Evolutionary conservation across 2,113 vertebrate species (phyloP), one percentile per base, ranked within the genome.

Genomic region (Meles meles): DNA sequence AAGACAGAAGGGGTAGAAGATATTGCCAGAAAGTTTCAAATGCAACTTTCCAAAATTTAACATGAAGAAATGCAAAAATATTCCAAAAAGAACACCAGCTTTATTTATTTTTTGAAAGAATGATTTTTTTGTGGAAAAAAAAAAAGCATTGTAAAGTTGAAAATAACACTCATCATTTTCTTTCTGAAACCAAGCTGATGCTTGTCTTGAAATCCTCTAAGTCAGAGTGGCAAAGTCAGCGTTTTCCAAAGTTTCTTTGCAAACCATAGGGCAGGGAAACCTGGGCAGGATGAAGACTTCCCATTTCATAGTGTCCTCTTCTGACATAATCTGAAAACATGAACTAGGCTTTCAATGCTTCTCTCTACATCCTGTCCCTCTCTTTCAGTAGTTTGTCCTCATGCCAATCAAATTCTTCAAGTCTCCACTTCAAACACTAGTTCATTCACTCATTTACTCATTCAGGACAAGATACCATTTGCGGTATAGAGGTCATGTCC

Each of bases 161-260:
- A 97, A 95, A 96, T 89, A 98, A 96, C 77, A 98, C 76, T 74
- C 63, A 76, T 92, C 37, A 94, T 71, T 88, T 88, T 96, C 61
- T 63, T 96, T 97, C 95, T 94, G 84, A 94, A 97, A 92, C 47
- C 25, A 49, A 98, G 97, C 90, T 96, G 90, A 69, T 93, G 98
- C 97, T 98, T 97, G 97, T 96, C 95, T 95, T 89, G 93, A 98
- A 96, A 96, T 95, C 69, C 96, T 97, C 72, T 92, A 95, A 59
- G 88, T 91, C 61, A 95, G 88, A 94, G 8, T 47, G 84, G 88
- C 85, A 42, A 72, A 7, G 83, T 96, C 97, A 96, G 92, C 4
- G 79, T 96, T 82, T 94, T 94, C 96, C 94, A 82, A 97, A 97
- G 93, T 96, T 98, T 65, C 95, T 95, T 95, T 80, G 80, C 96